These are phyloP conservation scores for Blastobasis adustella DNA, from an alignment of 2,888 invertebrate genomes.

Conservation along the genomic window DNA sequence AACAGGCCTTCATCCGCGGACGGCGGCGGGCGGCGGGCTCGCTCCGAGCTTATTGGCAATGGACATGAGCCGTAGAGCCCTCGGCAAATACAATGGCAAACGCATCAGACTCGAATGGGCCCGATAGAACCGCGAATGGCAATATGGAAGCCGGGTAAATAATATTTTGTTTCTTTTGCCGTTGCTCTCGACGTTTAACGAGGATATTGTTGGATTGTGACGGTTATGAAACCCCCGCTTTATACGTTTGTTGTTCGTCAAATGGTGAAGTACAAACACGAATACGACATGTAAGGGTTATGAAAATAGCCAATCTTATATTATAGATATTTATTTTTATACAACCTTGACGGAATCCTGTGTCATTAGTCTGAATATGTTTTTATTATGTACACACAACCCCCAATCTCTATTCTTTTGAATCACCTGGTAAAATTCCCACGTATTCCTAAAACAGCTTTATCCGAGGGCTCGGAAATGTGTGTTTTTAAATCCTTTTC, in stretches of 20 bases:
- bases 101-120: constrained; percentile 51
- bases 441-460: constrained; percentile 65
- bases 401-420: constrained; percentile 23
- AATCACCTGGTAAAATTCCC: constrained; percentile 59
- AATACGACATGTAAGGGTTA: too few relatives aligned
- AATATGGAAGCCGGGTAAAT: constrained; percentile 54
- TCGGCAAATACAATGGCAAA: constrained; percentile 64
- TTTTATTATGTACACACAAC: too few relatives aligned
- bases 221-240: not conserved
- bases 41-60: constrained; percentile 54
- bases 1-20: too few relatives aligned
- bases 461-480: constrained; percentile 51
- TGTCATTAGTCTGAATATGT: too few relatives aligned
- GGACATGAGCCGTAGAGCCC: constrained; percentile 63
- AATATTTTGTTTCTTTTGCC: constrained; percentile 37
- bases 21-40: constrained; percentile 27
- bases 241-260: not conserved
- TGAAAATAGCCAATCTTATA: too few relatives aligned
- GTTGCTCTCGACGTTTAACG: constrained; percentile 18
- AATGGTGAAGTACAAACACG: too few relatives aligned
- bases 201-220: constrained; percentile 2
- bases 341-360: too few relatives aligned
- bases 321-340: too few relatives aligned
- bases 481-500: constrained; percentile 65
- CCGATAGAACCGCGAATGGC: constrained; percentile 38